Base-by-base conservation (phyloP, 2,113 vertebrate species). In the Tinamus guttatus region DNA sequence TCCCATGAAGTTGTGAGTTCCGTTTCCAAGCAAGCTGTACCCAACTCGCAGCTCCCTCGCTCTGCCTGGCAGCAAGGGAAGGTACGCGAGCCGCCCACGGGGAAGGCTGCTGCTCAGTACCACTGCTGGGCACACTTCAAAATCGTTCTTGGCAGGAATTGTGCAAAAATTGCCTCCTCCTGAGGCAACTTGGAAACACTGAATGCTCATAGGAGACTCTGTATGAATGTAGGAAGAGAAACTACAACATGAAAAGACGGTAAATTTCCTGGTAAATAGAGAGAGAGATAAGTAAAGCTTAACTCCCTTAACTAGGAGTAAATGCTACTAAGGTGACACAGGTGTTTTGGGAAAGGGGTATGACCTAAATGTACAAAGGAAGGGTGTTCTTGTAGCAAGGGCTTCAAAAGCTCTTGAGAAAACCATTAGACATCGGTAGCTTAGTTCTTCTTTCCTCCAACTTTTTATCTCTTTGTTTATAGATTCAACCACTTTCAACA, bases 81-180 rank as follows among this genome's bases (percentile, higher is more conserved):
- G 14, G 41, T 2, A 1, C 1, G 0, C 36, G 36, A 49, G 24
- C 56, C 24, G n/a, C 6, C 16, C 25, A 8, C 8, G 9, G 5
- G 21, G 9, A n/a, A 14, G 38, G 60, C 1, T 3, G 30, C 9
- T 51, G 51, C 36, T 40, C 49, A 41, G 15, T 13, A 24, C 27
- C 34, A 13, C 10, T 40, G 32, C 8, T 68, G 43, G 47, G n/a
- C 17, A 65, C 5, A 51, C 30, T 68, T 68, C 58, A 91, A 52
- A 89, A 67, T 25, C 17, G 43, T 40, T 49, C 18, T 78, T 58
- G 5, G 9, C 22, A 80, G 49, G 14, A 82, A 43, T 68, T 58
- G 13, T 70, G 40, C 9, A 77, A 60, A 51, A 15, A 41, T 30
- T 22, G 17, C 14, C 74, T 75, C n/a, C 10, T 68, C 17, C 43